Percentiles rank a stretch among this genome's conserved stretches.
Conservation (phyloP, 2,797 vertebrate species). For the Myotis findleyi region DNA sequence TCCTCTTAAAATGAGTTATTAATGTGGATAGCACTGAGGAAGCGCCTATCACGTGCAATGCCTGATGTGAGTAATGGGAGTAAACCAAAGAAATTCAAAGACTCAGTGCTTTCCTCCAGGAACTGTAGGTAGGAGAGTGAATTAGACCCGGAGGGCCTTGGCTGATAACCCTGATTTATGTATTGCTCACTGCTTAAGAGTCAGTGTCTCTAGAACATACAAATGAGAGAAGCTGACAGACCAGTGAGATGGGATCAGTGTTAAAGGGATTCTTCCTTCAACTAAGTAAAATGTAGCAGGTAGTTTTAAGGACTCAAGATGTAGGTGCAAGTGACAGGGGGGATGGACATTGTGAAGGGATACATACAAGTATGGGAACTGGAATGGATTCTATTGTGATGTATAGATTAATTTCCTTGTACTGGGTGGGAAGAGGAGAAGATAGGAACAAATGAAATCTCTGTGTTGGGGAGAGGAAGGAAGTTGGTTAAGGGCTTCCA, state of each 20-base stretch:
- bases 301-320: background rate
- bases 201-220: background rate
- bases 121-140: background rate
- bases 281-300: background rate
- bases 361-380: background rate
- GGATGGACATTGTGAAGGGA: background rate
- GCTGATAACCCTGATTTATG: background rate
- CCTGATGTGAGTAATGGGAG: background rate
- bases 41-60: background rate
- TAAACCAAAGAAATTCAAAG: background rate
- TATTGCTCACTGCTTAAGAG: background rate
- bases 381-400: background rate
- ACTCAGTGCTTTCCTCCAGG: background rate
- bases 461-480: background rate
- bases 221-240: background rate
- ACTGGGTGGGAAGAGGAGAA: background rate
- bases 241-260: background rate
- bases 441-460: background rate
- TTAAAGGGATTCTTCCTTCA: background rate
- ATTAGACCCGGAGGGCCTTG: background rate
- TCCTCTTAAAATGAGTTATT: conserved; percentile 31
- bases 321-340: background rate
- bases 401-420: background rate
- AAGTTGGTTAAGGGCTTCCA: background rate
- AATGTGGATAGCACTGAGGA: background rate